Base-by-base conservation (phyloP, 53 echinoderm and acorn worm genomes). In the Zoroaster sp. region DNA sequence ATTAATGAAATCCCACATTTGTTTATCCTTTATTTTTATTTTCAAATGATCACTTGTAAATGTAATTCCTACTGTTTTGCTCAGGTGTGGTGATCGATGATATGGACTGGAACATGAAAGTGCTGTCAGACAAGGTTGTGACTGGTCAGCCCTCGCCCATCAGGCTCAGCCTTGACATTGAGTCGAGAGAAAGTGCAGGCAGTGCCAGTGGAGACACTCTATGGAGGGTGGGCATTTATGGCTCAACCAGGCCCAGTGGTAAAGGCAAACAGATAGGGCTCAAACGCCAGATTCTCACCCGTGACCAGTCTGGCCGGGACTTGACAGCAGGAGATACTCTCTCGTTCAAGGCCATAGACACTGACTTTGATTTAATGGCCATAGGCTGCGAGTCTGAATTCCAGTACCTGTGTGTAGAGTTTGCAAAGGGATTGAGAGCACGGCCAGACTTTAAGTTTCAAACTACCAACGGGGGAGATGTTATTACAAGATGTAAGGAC, bases 391-490 rank as follows among this genome's bases (percentile, higher is more conserved):
- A 96, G 46, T 90, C 92, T 6, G 94, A 88, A 18, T 94, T 92
- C 85, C 83, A 76, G 47, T 95, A 90, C 69, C 89, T 96, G 69
- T 96, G 96, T 54, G 73, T 96, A 65, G 96, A 96, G 83, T 96
- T 94, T 65, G 82, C 94, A 21, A 96, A 96, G 90, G 96, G 94
- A 52, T 40, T 87, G 55, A 71, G 90, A 41, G 94, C 96, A 17
- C 55, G 33, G 41, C 96, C 96, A 38, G 96, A 96, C 87, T 96
- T 96, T 41, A 90, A 92, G 69, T 96, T 96, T 71, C 77, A 93
- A 65, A 92, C 37, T 34, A n/a, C 85, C 28, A 21, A 47, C 4
- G 85, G 85, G 34, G 85, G 71, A 71, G 70, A 85, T 36, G 85
- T 85, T 0, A 79, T 95, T 12, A 78, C 90, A 83, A 92, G 69